Conservation (phyloP, 2,797 vertebrate species). For the Scyliorhinus canicula region DNA sequence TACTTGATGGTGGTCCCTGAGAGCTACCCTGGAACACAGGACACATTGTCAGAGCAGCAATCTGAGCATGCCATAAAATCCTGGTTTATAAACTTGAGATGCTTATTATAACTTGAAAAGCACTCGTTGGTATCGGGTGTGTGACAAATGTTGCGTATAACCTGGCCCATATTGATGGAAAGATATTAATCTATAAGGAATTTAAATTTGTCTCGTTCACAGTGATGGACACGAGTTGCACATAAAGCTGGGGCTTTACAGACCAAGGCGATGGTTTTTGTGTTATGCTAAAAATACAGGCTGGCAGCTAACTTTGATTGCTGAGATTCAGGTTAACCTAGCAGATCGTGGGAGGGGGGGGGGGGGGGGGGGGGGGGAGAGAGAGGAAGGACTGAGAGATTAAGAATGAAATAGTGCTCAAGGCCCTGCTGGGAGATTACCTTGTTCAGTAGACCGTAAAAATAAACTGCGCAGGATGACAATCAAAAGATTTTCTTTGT, state of each 20-base stretch:
- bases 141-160: background rate
- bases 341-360: no score
- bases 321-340: background rate
- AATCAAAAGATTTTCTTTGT: background rate
- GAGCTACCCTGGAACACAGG: background rate
- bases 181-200: background rate
- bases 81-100: background rate
- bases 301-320: background rate
- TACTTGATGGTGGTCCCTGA: background rate
- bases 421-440: constrained; percentile 9
- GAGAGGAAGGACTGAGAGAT: background rate
- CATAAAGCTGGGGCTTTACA: background rate
- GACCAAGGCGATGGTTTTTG: background rate
- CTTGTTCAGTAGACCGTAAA: background rate
- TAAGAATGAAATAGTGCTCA: background rate
- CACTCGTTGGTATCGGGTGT: background rate
- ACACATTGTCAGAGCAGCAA: background rate
- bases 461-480: background rate
- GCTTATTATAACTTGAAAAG: background rate
- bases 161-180: background rate
- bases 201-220: background rate
- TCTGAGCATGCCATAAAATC: background rate
- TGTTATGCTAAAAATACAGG: background rate
- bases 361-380: no score
- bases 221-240: background rate